A percentile compares a stretch with the other conserved stretches of the same genome.
Conservation (phyloP, 2,797 vertebrate genomes). For the Aviceda leuphotes region DNA sequence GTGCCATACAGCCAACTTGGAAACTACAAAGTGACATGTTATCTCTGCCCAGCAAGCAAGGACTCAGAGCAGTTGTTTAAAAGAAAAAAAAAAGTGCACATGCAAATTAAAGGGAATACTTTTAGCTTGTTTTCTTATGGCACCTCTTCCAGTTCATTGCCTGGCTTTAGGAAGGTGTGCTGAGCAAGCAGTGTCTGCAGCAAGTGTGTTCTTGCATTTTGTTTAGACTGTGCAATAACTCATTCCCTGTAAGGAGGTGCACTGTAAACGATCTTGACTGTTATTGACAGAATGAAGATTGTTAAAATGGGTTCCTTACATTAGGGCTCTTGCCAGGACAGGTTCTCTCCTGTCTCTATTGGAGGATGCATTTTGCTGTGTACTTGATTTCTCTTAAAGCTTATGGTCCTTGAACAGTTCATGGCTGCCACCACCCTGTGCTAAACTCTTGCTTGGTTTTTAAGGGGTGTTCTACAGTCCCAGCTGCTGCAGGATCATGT, state of each 20-base stretch:
- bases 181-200: slow-evolving; percentile 23
- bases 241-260: not conserved
- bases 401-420: not conserved
- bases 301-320: not conserved
- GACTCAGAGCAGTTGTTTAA: not conserved
- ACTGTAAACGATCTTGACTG: not conserved
- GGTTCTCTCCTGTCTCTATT: not conserved
- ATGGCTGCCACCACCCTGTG: not conserved
- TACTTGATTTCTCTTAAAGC: not conserved
- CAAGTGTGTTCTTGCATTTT: not conserved
- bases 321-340: not conserved
- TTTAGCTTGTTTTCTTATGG: not conserved
- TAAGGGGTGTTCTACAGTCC: not conserved
- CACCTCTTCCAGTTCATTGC: not conserved
- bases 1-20: not conserved
- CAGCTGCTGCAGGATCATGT: not conserved
- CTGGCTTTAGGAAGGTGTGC: not conserved
- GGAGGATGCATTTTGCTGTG: not conserved
- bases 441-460: not conserved
- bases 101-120: slow-evolving; percentile 49
- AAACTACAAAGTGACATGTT: not conserved
- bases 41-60: not conserved
- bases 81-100: not conserved
- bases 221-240: not conserved
- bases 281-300: not conserved